Conservation (phyloP, 2,113 vertebrate species). For the Callospermophilus lateralis region DNA sequence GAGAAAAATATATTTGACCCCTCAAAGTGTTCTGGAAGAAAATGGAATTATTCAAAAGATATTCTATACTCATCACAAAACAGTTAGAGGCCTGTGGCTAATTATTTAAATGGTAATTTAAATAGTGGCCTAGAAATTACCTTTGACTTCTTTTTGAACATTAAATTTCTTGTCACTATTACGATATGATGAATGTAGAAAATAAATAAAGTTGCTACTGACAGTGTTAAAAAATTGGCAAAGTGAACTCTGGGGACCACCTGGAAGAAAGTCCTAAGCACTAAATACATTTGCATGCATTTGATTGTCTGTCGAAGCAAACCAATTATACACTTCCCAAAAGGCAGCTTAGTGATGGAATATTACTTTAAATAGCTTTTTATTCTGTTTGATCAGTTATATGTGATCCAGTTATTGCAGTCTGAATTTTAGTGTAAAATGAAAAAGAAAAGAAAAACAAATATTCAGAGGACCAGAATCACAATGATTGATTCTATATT, state of each 20-base stretch:
- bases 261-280: slow-evolving; percentile 32
- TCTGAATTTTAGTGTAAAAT: slow-evolving; percentile 24
- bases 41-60: slow-evolving; percentile 54
- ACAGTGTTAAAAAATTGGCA: slow-evolving; percentile 12
- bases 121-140: slow-evolving; percentile 10
- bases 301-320: slow-evolving; percentile 34
- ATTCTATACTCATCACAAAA: slow-evolving; percentile 1
- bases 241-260: background rate
- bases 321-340: slow-evolving; percentile 61
- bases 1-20: slow-evolving; percentile 25
- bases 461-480: background rate
- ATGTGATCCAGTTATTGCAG: background rate
- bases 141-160: background rate
- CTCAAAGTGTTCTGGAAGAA: slow-evolving; percentile 6
- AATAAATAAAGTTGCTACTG: background rate
- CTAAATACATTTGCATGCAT: slow-evolving; percentile 56
- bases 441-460: background rate
- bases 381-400: slow-evolving; percentile 57
- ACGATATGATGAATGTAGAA: background rate
- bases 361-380: slow-evolving; percentile 67
- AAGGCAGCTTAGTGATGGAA: slow-evolving; percentile 61
- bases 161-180: slow-evolving; percentile 50
- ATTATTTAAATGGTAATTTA: background rate
- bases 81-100: background rate
- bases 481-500: background rate